phyloP scores from a whole-genome alignment of 1,140 invertebrate genomes.

The Triops longicaudatus region DNA sequence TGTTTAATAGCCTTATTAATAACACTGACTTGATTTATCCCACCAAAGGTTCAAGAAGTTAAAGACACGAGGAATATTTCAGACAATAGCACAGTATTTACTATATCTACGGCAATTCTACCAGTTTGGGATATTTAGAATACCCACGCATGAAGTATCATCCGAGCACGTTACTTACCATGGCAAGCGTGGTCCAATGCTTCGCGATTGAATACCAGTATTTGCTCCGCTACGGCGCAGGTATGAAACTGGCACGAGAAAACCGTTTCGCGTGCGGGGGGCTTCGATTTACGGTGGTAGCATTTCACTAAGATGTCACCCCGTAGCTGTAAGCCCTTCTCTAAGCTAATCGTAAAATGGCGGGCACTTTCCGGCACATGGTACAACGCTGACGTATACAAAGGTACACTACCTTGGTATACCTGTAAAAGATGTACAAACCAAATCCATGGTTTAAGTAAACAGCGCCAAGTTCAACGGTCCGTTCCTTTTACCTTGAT shows the following conservation, averaged over 20 bases:
- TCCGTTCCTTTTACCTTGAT: constrained; percentile 52
- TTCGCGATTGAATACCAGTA: constrained; percentile 69
- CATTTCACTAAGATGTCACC: constrained; percentile 85
- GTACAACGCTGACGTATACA: constrained; percentile 76
- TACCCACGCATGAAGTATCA: no score
- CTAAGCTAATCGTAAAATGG: constrained; percentile 58
- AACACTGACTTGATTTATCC: no score
- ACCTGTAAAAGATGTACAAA: constrained; percentile 51
- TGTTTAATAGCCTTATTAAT: no score
- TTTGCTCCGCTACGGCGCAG: constrained; percentile 74
- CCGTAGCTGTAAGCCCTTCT: constrained; percentile 63
- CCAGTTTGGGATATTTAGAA: no score
- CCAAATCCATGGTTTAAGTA: constrained; percentile 25
- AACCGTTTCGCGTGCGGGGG: constrained; percentile 48
- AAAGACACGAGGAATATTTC: no score
- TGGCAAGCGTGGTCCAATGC: constrained; percentile 75
- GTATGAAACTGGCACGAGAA: constrained; percentile 86
- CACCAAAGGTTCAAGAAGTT: no score
- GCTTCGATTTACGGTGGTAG: constrained; percentile 55
- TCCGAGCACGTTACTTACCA: constrained; percentile 45
- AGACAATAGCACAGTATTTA: no score
- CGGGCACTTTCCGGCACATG: constrained; percentile 53
- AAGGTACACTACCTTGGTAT: constrained; percentile 67
- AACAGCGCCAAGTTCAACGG: constrained; percentile 49
- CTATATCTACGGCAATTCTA: no score